A percentile compares a stretch with the other conserved stretches of the same genome.
phyloP scores from a whole-genome alignment of 2,888 invertebrate species.

The Gordius sp. region DNA sequence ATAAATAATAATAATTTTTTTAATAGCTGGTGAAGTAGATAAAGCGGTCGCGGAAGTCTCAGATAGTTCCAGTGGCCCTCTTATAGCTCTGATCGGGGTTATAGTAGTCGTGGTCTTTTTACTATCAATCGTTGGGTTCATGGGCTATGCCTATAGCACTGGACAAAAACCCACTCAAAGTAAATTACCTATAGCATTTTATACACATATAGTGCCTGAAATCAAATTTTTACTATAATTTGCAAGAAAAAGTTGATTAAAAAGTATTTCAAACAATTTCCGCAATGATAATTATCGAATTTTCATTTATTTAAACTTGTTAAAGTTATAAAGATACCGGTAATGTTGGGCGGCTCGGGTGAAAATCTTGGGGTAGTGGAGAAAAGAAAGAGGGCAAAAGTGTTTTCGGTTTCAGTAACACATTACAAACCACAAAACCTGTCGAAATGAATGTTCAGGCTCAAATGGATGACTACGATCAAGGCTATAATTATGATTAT shows the following conservation, averaged over 20 bases:
- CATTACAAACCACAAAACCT: neutral
- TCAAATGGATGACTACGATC: slow-evolving; percentile 3
- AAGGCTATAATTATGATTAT: neutral
- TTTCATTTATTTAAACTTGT: too few relatives aligned
- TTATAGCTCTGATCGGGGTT: neutral
- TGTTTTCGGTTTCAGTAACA: neutral
- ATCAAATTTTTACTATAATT: too few relatives aligned
- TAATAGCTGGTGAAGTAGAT: slow-evolving; percentile 10
- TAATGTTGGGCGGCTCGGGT: neutral
- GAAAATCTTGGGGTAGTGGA: neutral
- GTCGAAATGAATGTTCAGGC: slow-evolving; percentile 9
- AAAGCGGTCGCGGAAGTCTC: neutral
- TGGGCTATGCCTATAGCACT: slow-evolving; percentile 6
- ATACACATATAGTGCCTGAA: too few relatives aligned
- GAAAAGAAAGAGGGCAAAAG: neutral
- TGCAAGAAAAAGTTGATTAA: too few relatives aligned
- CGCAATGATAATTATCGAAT: too few relatives aligned
- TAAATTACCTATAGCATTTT: too few relatives aligned
- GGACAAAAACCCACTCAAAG: slow-evolving; percentile 3
- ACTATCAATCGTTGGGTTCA: neutral
- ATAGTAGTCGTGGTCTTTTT: neutral
- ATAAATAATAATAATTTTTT: too few relatives aligned
- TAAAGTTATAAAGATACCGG: slow-evolving; percentile 2
- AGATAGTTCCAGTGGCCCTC: neutral
- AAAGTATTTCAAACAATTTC: too few relatives aligned